A percentile compares a stretch with the other conserved stretches of the same genome.
Evolutionary conservation across 37 sponge, comb jelly and placozoan genomes (phyloP).

Genomic region (Hexactinellida sp.): DNA sequence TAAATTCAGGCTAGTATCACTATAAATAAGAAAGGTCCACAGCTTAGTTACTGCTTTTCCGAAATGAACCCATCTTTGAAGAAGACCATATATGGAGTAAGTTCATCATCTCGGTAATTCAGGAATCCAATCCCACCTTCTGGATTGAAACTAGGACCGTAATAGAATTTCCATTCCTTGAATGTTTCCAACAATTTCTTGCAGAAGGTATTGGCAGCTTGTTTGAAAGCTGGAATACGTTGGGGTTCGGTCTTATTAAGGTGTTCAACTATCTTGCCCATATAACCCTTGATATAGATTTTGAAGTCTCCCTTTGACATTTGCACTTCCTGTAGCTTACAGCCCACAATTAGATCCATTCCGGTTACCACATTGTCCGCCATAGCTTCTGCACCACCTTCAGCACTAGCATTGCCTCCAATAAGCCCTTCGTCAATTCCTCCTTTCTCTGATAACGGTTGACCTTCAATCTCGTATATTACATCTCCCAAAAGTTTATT

Average conservation of each 20-base stretch:
- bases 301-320: constrained; percentile 46
- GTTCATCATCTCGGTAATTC: constrained; percentile 54
- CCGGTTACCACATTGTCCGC: background rate
- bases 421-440: constrained; percentile 38
- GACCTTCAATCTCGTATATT: constrained; percentile 69
- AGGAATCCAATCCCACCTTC: constrained; percentile 47
- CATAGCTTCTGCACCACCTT: constrained; percentile 32
- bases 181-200: constrained; percentile 34
- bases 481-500: constrained; percentile 37
- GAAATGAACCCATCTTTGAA: constrained; percentile 71
- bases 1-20: too few species aligned
- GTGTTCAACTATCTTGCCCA: constrained; percentile 30
- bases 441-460: constrained; percentile 29
- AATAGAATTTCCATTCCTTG: constrained; percentile 62
- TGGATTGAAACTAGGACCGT: constrained; percentile 42
- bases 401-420: constrained; percentile 81
- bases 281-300: constrained; percentile 46
- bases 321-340: constrained; percentile 18
- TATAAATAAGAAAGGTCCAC: too few species aligned
- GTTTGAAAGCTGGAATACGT: constrained; percentile 43
- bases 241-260: constrained; percentile 37
- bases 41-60: constrained; percentile 85
- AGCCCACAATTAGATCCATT: background rate
- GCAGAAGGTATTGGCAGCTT: constrained; percentile 20
- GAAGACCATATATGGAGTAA: constrained; percentile 61